Evolutionary conservation across 1,140 invertebrate genomes (phyloP).

Genomic region (Pectinophora gossypiella): DNA sequence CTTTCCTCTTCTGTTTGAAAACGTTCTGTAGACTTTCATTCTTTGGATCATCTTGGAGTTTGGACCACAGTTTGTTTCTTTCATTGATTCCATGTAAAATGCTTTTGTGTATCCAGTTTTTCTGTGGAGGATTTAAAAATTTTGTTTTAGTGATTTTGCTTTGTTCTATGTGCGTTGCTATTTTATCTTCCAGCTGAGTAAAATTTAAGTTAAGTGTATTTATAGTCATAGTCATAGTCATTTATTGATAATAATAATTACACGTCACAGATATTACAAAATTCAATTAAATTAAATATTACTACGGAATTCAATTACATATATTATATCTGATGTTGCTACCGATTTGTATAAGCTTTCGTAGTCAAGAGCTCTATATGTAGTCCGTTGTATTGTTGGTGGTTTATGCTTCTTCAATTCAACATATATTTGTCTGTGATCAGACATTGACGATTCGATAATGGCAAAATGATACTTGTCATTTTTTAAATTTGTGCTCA

Average conservation of each 20-base stretch:
- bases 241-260: too few species aligned
- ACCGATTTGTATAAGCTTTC: too few species aligned
- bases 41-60: too few species aligned
- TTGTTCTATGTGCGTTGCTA: not conserved
- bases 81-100: too few species aligned
- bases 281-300: too few species aligned
- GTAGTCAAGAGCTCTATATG: not conserved
- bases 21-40: not conserved
- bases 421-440: slow-evolving; percentile 5
- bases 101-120: slow-evolving; percentile 25
- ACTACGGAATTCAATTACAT: too few species aligned
- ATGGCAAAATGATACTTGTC: slow-evolving; percentile 1
- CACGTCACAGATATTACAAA: too few species aligned
- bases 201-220: not conserved
- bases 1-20: not conserved
- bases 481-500: slow-evolving; percentile 9
- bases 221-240: too few species aligned
- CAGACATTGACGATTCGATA: slow-evolving; percentile 4
- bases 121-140: slow-evolving; percentile 13
- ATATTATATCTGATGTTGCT: not conserved
- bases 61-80: too few species aligned
- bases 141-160: slow-evolving; percentile 10
- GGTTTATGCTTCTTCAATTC: not conserved
- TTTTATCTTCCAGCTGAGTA: not conserved
- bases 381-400: not conserved